These are phyloP conservation scores for Caenorhabditis angaria DNA, from an alignment of 2,888 invertebrate species.

Conservation along the genomic window DNA sequence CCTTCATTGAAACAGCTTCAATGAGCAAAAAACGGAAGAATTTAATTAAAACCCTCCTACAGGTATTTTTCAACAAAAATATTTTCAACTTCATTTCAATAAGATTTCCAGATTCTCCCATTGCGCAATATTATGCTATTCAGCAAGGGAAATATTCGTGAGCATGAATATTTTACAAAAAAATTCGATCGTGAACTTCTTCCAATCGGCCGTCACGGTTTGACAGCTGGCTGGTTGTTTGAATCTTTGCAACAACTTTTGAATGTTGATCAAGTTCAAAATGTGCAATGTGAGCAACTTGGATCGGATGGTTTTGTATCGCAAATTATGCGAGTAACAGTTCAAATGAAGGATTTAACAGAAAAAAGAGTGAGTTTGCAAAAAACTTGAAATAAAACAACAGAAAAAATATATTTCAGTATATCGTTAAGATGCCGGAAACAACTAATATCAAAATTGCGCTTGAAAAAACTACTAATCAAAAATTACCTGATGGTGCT, in stretches of 20 bases:
- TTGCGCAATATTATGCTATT: slow-evolving; percentile 1
- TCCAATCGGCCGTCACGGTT: slow-evolving; percentile 41
- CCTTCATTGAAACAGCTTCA: background rate
- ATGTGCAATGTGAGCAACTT: slow-evolving; percentile 17
- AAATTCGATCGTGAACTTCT: slow-evolving; percentile 18
- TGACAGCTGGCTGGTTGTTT: slow-evolving; percentile 35
- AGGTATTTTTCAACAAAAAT: background rate
- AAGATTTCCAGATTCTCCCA: slow-evolving; percentile 18
- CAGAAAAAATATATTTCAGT: no score
- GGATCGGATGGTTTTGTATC: slow-evolving; percentile 52
- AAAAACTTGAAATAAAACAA: no score
- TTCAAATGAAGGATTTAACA: slow-evolving; percentile 17
- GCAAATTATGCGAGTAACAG: slow-evolving; percentile 43
- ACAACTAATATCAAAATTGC: slow-evolving; percentile 45
- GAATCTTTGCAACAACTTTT: slow-evolving; percentile 18
- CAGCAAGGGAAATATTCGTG: slow-evolving; percentile 13
- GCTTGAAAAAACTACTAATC: slow-evolving; percentile 35
- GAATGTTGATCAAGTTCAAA: slow-evolving; percentile 13
- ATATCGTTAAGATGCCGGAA: slow-evolving; percentile 52
- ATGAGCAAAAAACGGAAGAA: background rate
- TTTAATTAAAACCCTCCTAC: background rate
- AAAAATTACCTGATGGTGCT: slow-evolving; percentile 35
- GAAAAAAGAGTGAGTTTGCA: slow-evolving; percentile 26
- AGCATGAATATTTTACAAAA: slow-evolving; percentile 33
- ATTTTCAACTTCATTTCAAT: background rate